A percentile compares a stretch with the other conserved stretches of the same genome.
These are phyloP conservation scores for Poeciliopsis turneri DNA, from an alignment of 2,797 vertebrate species.

Conservation along the genomic window DNA sequence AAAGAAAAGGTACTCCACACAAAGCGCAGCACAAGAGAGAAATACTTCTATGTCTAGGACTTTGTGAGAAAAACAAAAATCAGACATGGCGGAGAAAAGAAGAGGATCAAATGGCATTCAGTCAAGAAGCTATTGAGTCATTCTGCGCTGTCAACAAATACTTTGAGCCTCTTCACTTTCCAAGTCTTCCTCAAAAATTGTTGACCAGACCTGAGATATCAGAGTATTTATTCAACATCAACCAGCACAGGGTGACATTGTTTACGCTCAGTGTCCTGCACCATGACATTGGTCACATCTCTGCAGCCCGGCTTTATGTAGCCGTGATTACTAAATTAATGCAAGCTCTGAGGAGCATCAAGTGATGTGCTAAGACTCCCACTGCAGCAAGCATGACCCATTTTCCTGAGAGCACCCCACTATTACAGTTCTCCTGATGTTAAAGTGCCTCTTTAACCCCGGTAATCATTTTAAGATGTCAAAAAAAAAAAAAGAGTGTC, in stretches of 20 bases:
- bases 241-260: constrained; percentile 62
- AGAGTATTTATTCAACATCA: constrained; percentile 43
- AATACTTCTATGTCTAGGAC: constrained; percentile 36
- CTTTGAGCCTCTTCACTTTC: constrained; percentile 26
- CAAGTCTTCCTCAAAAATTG: constrained; percentile 29
- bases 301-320: constrained; percentile 42
- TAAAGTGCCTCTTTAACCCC: constrained; percentile 66
- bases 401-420: constrained; percentile 47
- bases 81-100: constrained; percentile 31
- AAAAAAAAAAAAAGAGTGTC: constrained; percentile 41
- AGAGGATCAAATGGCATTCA: constrained; percentile 41
- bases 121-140: constrained; percentile 6
- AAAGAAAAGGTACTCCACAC: constrained; percentile 32
- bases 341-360: constrained; percentile 56
- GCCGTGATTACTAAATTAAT: constrained; percentile 67
- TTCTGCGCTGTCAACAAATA: constrained; percentile 11
- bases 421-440: constrained; percentile 38
- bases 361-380: constrained; percentile 59
- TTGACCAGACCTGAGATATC: constrained; percentile 36
- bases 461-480: constrained; percentile 76
- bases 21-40: constrained; percentile 32
- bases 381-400: constrained; percentile 59
- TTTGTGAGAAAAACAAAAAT: constrained; percentile 43
- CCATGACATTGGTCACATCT: constrained; percentile 67
- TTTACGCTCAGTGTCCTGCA: constrained; percentile 57